These are phyloP conservation scores for Eristalis arbustorum DNA, from an alignment of 2,888 invertebrate genomes.

Conservation along the genomic window DNA sequence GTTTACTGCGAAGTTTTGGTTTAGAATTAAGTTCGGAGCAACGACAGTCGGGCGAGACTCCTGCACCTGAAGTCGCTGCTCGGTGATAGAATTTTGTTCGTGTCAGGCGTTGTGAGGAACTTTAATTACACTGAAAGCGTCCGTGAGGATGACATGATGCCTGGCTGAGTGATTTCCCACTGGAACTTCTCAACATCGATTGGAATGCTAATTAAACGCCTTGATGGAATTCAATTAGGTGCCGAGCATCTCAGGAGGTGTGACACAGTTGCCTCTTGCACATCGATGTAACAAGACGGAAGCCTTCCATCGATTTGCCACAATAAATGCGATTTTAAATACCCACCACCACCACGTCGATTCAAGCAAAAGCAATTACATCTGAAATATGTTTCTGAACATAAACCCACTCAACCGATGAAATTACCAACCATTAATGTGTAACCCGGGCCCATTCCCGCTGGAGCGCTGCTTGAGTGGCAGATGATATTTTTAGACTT, in stretches of 20 bases:
- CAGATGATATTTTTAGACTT: constrained; percentile 19
- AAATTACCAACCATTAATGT: no score
- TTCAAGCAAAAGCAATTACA: no score
- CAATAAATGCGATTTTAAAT: no score
- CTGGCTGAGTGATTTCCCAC: constrained; percentile 34
- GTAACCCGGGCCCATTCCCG: neutral
- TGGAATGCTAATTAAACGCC: constrained; percentile 16
- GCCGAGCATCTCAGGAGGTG: no score
- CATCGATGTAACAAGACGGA: no score
- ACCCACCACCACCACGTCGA: no score
- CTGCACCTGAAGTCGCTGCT: neutral
- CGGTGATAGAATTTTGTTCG: constrained; percentile 43
- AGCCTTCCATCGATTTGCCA: no score
- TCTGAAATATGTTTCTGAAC: no score
- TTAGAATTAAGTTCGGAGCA: constrained; percentile 38
- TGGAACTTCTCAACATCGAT: constrained; percentile 1
- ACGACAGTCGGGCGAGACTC: constrained; percentile 13
- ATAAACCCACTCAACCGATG: no score
- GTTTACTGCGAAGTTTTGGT: constrained; percentile 47
- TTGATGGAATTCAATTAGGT: constrained; percentile 1
- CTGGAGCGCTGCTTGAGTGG: neutral
- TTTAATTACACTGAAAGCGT: constrained; percentile 43
- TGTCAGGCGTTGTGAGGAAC: constrained; percentile 39
- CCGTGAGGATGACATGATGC: constrained; percentile 7
- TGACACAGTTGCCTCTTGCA: no score